Evolutionary conservation across 2,888 invertebrate genomes (phyloP).

Genomic region (Prenolepis imparis): DNA sequence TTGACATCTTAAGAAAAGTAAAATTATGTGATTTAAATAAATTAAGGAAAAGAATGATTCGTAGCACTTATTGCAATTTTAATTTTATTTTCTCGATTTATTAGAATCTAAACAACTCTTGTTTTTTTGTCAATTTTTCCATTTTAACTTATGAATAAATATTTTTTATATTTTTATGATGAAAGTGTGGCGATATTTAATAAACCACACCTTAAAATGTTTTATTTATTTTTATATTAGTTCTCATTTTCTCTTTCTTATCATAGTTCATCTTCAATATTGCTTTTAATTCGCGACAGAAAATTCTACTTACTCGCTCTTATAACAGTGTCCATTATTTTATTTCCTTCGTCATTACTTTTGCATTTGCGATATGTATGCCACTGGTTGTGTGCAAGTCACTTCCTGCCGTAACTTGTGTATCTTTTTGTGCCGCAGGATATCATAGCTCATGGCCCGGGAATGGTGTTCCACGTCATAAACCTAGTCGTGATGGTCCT

Average conservation of each 20-base stretch:
- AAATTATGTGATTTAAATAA: no score
- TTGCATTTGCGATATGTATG: neutral
- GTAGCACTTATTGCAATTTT: no score
- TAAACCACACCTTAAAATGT: no score
- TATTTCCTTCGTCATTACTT: neutral
- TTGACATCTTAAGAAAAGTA: no score
- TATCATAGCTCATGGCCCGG: constrained; percentile 90
- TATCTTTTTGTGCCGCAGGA: constrained; percentile 87
- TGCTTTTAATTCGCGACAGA: neutral
- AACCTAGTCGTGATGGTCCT: constrained; percentile 92
- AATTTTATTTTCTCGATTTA: no score
- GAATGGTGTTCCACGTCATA: constrained; percentile 91
- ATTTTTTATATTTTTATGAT: no score
- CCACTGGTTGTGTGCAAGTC: constrained; percentile 55
- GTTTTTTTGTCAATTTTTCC: no score
- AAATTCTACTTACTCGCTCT: constrained; percentile 1
- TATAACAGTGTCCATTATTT: constrained; percentile 7
- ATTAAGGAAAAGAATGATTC: no score
- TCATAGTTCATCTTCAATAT: neutral
- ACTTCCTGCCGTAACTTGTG: constrained; percentile 75
- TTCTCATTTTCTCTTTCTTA: neutral
- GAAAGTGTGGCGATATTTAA: no score
- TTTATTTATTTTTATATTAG: neutral
- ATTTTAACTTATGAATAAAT: no score
- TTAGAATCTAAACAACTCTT: no score